Conservation (phyloP, 2,888 invertebrate genomes). For the Leptopilina drosophilae region DNA sequence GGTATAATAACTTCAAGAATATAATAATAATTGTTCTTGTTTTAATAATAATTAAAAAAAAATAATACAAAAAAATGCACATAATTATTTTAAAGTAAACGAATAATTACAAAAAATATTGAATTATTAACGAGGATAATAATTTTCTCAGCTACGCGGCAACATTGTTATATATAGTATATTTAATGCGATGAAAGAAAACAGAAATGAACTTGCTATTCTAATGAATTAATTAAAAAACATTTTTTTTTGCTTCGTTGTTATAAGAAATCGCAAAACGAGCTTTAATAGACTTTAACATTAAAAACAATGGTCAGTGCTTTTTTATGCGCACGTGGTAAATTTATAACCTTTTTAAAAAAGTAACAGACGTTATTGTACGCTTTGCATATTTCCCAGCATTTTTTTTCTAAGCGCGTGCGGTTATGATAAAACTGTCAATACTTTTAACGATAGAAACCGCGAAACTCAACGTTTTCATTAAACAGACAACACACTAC, state of each 20-base stretch:
- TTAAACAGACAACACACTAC: background rate
- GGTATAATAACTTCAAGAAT: no score
- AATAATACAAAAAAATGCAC: no score
- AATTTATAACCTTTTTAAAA: slow-evolving; percentile 20
- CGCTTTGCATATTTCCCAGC: background rate
- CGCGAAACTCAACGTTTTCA: background rate
- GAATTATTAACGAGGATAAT: background rate
- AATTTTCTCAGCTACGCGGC: background rate
- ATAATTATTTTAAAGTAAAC: no score
- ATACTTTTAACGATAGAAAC: slow-evolving; percentile 10
- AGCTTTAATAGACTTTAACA: slow-evolving; percentile 12
- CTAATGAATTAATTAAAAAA: slow-evolving; percentile 15
- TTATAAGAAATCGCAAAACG: background rate
- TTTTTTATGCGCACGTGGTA: slow-evolving; percentile 3
- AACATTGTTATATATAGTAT: background rate
- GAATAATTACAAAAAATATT: no score
- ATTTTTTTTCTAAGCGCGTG: background rate
- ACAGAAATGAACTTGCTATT: background rate
- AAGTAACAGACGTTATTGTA: slow-evolving; percentile 12
- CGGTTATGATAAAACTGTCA: slow-evolving; percentile 26
- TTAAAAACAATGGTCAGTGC: background rate
- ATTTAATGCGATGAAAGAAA: background rate
- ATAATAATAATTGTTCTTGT: no score
- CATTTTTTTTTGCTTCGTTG: background rate
- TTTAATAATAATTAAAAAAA: no score